Evolutionary conservation across 1,140 invertebrate species (phyloP).

Genomic region (Bombyx mori): ASM3026992v2 NC_085114.1:16015001-16015500

Average conservation of each 20-base stretch:
- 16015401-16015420: constrained; percentile 25
- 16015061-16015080: too few species aligned
- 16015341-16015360: constrained; percentile 32
- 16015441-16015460: constrained; percentile 49
- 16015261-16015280: constrained; percentile 42
- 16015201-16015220: constrained; percentile 16
- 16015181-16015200: constrained; percentile 32
- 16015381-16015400: constrained; percentile 29
- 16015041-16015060: too few species aligned
- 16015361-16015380: constrained; percentile 31
- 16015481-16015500: constrained; percentile 40
- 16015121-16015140: neutral
- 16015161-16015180: constrained; percentile 40
- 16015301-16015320: constrained; percentile 39
- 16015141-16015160: constrained; percentile 28
- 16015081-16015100: too few species aligned
- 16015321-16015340: constrained; percentile 33
- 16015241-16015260: constrained; percentile 27
- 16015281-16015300: constrained; percentile 27
- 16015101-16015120: neutral
- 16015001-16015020: too few species aligned
- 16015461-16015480: constrained; percentile 31
- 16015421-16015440: constrained; percentile 27
- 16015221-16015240: constrained; percentile 36
- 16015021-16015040: too few species aligned